Percentiles rank a stretch among this genome's conserved stretches.
These are phyloP conservation scores for Actenoides hombroni DNA, from an alignment of 2,113 vertebrate genomes.

Conservation along the genomic window DNA sequence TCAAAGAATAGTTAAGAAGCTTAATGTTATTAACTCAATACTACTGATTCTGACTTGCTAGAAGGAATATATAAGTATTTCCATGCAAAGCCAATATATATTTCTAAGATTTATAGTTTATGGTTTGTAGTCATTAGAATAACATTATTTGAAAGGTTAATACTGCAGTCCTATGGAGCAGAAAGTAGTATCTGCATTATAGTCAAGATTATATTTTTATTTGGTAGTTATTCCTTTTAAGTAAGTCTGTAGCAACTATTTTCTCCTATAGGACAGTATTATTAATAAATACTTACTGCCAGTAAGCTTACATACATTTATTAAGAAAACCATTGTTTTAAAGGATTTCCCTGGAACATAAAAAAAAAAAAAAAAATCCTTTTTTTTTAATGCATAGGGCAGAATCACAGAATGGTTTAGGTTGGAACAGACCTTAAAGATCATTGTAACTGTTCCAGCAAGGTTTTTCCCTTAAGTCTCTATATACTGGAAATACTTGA, in stretches of 20 bases:
- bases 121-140: not conserved
- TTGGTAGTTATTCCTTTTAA: not conserved
- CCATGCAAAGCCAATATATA: not conserved
- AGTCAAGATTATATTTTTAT: not conserved
- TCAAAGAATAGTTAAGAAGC: constrained; percentile 9
- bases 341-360: not conserved
- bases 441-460: not conserved
- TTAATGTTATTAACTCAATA: not conserved
- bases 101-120: constrained; percentile 10
- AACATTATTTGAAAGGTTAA: not conserved
- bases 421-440: not conserved
- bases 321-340: not conserved
- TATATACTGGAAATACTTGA: not conserved
- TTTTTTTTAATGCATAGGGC: not conserved
- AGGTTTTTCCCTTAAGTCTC: not conserved
- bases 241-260: not conserved
- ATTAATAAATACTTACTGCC: not conserved
- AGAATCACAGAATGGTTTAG: not conserved
- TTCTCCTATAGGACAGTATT: not conserved
- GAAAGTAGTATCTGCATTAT: not conserved
- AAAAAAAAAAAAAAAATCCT: not conserved
- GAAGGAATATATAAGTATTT: not conserved
- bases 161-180: not conserved
- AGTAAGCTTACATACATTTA: not conserved
- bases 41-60: not conserved